These are phyloP conservation scores for Mormyrus hasselquistii DNA, from an alignment of 2,797 vertebrate genomes.

Conservation along the genomic window DNA sequence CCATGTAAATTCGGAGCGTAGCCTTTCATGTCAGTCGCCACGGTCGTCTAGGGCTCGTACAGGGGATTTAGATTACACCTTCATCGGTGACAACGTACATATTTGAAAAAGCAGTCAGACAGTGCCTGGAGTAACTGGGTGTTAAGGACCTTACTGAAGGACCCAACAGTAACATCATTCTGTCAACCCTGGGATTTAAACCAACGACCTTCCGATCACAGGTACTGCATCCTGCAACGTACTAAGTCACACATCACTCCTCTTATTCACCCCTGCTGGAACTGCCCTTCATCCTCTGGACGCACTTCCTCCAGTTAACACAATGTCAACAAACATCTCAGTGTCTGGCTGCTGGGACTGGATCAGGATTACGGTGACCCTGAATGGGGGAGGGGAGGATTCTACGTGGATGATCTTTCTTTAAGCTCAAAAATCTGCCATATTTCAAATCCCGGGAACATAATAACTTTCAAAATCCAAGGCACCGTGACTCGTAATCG, in stretches of 20 bases:
- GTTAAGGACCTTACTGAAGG: not conserved
- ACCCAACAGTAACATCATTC: not conserved
- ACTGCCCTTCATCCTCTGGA: not conserved
- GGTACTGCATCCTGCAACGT: not conserved
- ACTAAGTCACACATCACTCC: not conserved
- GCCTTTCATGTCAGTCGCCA: not conserved
- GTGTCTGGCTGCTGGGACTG: not conserved
- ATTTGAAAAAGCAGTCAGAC: not conserved
- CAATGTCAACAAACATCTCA: not conserved
- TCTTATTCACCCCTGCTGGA: not conserved
- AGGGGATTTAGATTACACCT: not conserved
- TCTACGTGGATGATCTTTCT: not conserved
- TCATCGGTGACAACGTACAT: not conserved
- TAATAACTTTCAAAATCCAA: slow-evolving; percentile 3
- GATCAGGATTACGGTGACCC: not conserved
- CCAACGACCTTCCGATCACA: not conserved
- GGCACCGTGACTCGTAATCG: not conserved
- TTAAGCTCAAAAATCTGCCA: not conserved
- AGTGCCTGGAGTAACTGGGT: not conserved
- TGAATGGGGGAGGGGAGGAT: not conserved
- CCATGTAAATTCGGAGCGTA: not conserved
- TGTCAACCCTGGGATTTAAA: not conserved
- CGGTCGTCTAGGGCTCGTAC: not conserved
- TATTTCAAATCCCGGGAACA: not conserved
- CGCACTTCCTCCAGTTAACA: not conserved